Evolutionary conservation across 2,888 invertebrate species (phyloP), one percentile per base, ranked within the genome.

Genomic region (Watsonalla cultraria): DNA sequence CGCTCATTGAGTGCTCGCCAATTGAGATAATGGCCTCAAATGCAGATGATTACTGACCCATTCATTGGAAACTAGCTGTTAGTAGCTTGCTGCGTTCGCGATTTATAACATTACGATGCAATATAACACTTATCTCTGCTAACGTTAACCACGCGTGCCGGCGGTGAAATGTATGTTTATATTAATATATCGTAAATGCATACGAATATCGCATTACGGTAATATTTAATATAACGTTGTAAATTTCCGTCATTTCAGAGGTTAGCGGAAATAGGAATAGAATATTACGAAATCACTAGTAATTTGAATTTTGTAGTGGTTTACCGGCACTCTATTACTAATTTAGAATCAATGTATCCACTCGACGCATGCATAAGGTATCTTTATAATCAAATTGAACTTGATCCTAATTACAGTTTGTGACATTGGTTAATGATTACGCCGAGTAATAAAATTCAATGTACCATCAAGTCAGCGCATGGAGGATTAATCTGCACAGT

Each of bases 11-110:
- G 81, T 73, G 73, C 79, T 79, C 80, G 85, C 82, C 90, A 90
- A 90, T 90, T 90, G 88, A 90, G 84, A 84, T 89, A 90, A 90
- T 89, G 78, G 82, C 79, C 77, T 80, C 85, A 86, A 87, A 88
- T 87, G 87, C 86, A 89, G 79, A 89, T 88, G 84, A 90, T 90
- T 89, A 88, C 88, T 84, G 82, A 79, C 79, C 86, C 80, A 85
- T 87, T 86, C 87, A 86, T 83, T 83, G 85, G 75, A 81, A 86
- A 82, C 86, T 82, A 82, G 78, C 81, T 69, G 80, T 77, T 79
- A 75, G 76, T 74, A 72, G 60, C 72, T 72, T 66, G 62, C 72
- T 73, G 69, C 70, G 60, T 68, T 74, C 62, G 72, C 80, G 73
- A 85, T 84, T 81, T 80, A 80, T 78, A 78, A 72, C 69, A 82